Evolutionary conservation across 2,797 vertebrate genomes (phyloP).

Genomic region (Gallirallus australis): DNA sequence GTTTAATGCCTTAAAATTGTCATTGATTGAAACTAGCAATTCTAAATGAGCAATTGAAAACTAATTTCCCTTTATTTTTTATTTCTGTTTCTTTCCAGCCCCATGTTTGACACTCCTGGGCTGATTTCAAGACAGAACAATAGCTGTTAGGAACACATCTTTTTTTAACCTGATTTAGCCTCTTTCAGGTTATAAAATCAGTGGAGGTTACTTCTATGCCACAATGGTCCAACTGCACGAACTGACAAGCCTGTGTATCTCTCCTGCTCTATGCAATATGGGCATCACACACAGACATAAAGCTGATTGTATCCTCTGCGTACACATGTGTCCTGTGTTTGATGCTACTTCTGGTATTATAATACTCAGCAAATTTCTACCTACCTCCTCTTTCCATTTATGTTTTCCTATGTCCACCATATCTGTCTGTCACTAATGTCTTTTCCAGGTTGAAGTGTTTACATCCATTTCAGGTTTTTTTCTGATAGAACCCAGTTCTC

Average conservation of each 20-base stretch:
- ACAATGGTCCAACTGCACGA: background rate
- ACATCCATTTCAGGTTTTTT: background rate
- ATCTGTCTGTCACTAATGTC: background rate
- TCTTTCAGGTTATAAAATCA: background rate
- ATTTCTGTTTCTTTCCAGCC: constrained; percentile 47
- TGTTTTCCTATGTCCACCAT: background rate
- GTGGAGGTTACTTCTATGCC: background rate
- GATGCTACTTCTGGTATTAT: background rate
- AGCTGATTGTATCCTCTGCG: background rate
- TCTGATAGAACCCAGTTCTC: background rate
- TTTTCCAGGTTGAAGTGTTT: background rate
- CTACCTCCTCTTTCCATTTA: background rate
- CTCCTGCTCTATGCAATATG: background rate
- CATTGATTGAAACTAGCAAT: constrained; percentile 80
- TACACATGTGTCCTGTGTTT: background rate
- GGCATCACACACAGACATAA: background rate
- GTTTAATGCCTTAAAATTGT: constrained; percentile 79
- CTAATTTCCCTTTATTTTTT: constrained; percentile 55
- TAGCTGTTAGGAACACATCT: background rate
- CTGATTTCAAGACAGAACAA: constrained; percentile 28
- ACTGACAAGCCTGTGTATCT: background rate
- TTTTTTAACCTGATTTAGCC: background rate
- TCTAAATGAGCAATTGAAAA: constrained; percentile 77
- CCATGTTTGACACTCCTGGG: constrained; percentile 28
- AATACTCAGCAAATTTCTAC: background rate